Evolutionary conservation across 2,888 invertebrate species (phyloP).

Genomic region (Eristalinus sepulchralis): DNA sequence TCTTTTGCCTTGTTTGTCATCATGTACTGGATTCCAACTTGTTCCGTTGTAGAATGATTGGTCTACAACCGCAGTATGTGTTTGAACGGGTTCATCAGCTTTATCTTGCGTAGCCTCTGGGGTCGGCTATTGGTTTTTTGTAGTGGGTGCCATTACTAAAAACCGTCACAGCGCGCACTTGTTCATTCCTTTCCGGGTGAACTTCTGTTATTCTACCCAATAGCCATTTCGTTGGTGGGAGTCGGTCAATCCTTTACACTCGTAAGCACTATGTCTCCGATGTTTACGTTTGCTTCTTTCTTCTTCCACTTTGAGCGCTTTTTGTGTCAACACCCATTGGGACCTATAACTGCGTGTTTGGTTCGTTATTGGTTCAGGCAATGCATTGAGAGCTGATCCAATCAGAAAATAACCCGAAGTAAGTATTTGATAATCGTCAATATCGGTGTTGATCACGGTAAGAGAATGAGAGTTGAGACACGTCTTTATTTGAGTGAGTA

Average conservation of each 20-base stretch:
- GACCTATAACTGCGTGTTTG: conserved; percentile 61
- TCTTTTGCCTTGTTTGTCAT: background rate
- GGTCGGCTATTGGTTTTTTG: too few species aligned
- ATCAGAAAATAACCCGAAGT: conserved; percentile 69
- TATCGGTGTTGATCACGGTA: too few species aligned
- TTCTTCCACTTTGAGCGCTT: background rate
- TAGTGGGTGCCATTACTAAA: too few species aligned
- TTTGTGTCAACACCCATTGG: conserved; percentile 22
- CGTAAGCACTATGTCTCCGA: background rate
- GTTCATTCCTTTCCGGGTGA: too few species aligned
- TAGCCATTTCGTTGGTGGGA: background rate
- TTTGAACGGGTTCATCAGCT: background rate
- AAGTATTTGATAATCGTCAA: background rate
- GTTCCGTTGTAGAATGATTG: background rate
- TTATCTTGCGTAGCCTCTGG: too few species aligned
- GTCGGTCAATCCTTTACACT: background rate
- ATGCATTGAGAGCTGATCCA: conserved; percentile 25
- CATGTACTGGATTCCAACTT: background rate
- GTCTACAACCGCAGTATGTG: background rate
- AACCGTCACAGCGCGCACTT: too few species aligned
- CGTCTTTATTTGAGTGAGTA: too few species aligned
- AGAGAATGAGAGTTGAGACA: too few species aligned
- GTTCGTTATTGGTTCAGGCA: conserved; percentile 43
- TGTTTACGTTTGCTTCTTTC: background rate
- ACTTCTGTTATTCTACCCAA: background rate